Conservation (phyloP, 2,113 vertebrate genomes). For the Halichoeres trimaculatus region DNA sequence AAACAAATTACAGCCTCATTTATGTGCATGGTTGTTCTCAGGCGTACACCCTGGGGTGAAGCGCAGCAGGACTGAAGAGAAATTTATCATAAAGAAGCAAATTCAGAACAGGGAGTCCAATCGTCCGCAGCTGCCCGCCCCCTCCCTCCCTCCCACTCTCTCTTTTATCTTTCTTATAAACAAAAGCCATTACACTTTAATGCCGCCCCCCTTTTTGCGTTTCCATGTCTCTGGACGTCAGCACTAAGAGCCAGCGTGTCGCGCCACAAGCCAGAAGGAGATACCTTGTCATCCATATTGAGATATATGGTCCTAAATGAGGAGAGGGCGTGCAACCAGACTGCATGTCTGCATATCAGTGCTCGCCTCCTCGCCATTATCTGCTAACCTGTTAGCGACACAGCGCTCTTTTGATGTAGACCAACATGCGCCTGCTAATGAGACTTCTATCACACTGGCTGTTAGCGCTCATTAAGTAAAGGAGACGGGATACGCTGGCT, state of each 20-base stretch:
- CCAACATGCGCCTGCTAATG: slow-evolving; percentile 87
- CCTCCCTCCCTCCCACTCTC: slow-evolving; percentile 40
- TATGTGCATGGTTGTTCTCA: slow-evolving; percentile 40
- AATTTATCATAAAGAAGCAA: slow-evolving; percentile 23
- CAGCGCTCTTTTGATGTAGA: slow-evolving; percentile 69
- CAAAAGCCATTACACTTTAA: slow-evolving; percentile 73
- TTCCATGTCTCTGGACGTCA: slow-evolving; percentile 78
- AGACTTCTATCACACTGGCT: slow-evolving; percentile 88
- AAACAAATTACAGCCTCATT: slow-evolving; percentile 61
- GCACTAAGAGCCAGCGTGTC: slow-evolving; percentile 82
- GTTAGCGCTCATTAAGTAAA: slow-evolving; percentile 85
- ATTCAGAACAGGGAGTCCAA: slow-evolving; percentile 16
- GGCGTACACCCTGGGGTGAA: slow-evolving; percentile 17
- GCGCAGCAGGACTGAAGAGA: slow-evolving; percentile 25
- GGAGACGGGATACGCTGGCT: slow-evolving; percentile 80
- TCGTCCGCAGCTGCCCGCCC: background rate
- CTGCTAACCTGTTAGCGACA: slow-evolving; percentile 78
- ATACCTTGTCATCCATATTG: slow-evolving; percentile 81
- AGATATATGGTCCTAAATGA: slow-evolving; percentile 84
- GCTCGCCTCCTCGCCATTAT: slow-evolving; percentile 65
- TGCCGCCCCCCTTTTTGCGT: slow-evolving; percentile 32
- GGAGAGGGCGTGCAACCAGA: slow-evolving; percentile 72
- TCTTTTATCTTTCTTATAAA: slow-evolving; percentile 60
- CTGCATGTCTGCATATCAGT: slow-evolving; percentile 81
- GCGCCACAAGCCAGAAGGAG: slow-evolving; percentile 75